Conservation (phyloP, 2,888 invertebrate species). For the Aleiodes leptofemur region DNA sequence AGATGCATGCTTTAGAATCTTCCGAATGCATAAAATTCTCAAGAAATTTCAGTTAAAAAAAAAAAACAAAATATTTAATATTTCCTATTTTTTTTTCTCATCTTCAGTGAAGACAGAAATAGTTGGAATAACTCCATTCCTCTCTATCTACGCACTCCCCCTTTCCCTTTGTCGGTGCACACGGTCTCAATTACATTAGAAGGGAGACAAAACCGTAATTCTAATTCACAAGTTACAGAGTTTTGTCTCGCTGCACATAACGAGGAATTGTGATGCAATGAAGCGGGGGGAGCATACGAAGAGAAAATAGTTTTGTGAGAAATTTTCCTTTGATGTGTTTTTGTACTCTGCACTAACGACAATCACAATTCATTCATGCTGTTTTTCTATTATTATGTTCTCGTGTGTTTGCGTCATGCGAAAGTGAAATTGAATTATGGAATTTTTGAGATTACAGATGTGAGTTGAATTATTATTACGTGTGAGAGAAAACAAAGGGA, state of each 20-base stretch:
- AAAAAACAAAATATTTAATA: too few relatives aligned
- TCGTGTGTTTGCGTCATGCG: background rate
- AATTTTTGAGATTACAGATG: background rate
- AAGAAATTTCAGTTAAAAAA: too few relatives aligned
- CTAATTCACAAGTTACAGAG: constrained; percentile 3
- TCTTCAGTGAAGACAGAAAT: too few relatives aligned
- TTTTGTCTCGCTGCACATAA: constrained; percentile 1
- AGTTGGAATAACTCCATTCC: too few relatives aligned
- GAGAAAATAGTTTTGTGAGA: constrained; percentile 26
- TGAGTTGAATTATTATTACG: too few relatives aligned
- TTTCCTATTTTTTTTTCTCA: too few relatives aligned
- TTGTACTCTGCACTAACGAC: background rate
- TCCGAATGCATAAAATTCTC: too few relatives aligned
- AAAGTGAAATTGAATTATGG: constrained; percentile 16
- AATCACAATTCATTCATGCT: constrained; percentile 9
- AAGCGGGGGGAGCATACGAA: background rate
- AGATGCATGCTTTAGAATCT: too few relatives aligned
- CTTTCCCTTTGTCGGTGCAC: background rate
- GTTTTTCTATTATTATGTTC: background rate
- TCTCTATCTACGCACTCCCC: background rate
- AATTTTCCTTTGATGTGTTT: background rate
- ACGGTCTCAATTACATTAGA: background rate
- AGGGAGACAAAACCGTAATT: background rate
- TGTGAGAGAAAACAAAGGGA: too few relatives aligned
- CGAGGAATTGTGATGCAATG: constrained; percentile 6